phyloP scores from a whole-genome alignment of 2,113 vertebrate species.

The Sceloporus undulatus region DNA sequence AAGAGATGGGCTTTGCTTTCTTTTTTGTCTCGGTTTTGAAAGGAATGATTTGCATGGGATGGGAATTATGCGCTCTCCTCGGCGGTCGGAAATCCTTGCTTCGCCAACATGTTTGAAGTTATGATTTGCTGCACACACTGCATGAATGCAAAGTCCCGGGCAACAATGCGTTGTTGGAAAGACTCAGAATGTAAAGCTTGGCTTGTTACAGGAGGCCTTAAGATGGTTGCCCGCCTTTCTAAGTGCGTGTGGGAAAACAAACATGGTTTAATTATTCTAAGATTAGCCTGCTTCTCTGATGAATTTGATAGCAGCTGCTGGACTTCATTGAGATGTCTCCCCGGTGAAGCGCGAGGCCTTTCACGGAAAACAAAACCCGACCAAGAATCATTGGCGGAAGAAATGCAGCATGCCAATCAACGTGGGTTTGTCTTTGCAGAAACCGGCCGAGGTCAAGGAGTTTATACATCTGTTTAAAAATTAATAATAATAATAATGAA shows the following conservation, averaged over 20 bases:
- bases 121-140: neutral
- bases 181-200: neutral
- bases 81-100: constrained; percentile 1
- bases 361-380: neutral
- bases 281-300: constrained; percentile 2
- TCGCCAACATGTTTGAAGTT: constrained; percentile 18
- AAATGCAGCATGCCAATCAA: neutral
- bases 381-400: fast-evolving
- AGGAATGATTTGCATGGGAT: constrained; percentile 25
- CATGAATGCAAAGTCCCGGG: constrained; percentile 15
- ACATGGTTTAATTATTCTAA: constrained; percentile 30
- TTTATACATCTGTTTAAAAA: neutral
- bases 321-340: constrained; percentile 1
- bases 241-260: constrained; percentile 43
- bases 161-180: neutral
- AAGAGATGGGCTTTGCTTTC: neutral
- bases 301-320: constrained; percentile 10
- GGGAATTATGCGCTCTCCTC: neutral
- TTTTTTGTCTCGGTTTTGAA: neutral
- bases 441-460: constrained; percentile 6
- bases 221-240: constrained; percentile 16
- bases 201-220: neutral
- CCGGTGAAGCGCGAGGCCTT: neutral
- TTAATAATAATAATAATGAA: neutral
- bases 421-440: neutral